These are phyloP conservation scores for Cyprinodon brontotheroides DNA, from an alignment of 2,113 vertebrate species.

Conservation along the genomic window DNA sequence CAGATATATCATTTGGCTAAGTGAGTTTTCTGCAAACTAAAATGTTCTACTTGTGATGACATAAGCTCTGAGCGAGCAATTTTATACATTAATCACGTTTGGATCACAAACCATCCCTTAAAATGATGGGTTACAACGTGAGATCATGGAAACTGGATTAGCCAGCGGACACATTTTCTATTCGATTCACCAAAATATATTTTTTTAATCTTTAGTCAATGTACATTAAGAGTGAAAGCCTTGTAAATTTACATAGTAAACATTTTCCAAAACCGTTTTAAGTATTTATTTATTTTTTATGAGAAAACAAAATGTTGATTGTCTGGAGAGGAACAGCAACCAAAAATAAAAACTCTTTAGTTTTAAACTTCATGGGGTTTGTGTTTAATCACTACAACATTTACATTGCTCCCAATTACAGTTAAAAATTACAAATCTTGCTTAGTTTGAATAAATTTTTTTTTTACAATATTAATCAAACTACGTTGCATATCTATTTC, in stretches of 20 bases:
- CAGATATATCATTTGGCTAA: slow-evolving; percentile 41
- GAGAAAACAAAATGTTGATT: background rate
- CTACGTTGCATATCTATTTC: background rate
- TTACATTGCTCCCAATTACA: background rate
- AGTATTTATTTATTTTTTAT: background rate
- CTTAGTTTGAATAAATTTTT: background rate
- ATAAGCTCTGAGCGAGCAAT: slow-evolving; percentile 26
- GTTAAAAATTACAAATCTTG: background rate
- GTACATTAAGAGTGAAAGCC: too few species aligned
- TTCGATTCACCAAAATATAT: slow-evolving; percentile 22
- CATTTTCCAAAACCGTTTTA: too few species aligned
- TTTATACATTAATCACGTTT: slow-evolving; percentile 3
- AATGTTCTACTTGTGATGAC: slow-evolving; percentile 19
- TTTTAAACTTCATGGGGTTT: background rate
- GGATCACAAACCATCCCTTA: background rate
- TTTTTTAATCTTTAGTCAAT: slow-evolving; percentile 7
- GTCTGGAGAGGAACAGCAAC: background rate
- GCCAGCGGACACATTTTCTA: slow-evolving; percentile 30
- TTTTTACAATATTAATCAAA: background rate
- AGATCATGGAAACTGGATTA: slow-evolving; percentile 30
- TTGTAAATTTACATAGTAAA: background rate
- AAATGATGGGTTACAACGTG: background rate
- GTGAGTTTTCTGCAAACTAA: slow-evolving; percentile 39
- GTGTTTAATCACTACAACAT: background rate
- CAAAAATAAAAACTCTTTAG: background rate